Base-by-base conservation (phyloP, 2,888 invertebrate genomes). In the Metallyticus violacea region DNA sequence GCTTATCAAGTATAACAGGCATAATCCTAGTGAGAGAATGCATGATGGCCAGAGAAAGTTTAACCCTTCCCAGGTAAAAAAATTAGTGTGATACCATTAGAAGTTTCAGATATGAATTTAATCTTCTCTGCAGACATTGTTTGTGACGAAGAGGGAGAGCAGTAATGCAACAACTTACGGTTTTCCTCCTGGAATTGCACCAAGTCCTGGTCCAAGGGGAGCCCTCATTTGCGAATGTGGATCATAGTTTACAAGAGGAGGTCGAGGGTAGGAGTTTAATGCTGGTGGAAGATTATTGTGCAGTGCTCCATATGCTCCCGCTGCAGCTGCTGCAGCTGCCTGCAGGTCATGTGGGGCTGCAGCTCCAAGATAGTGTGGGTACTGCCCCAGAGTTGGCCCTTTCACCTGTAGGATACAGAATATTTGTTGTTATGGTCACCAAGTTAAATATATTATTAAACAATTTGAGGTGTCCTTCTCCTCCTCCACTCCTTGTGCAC, bases 111-210 rank as follows among this genome's bases (percentile, higher is more conserved):
- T n/a, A n/a, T n/a, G n/a, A n/a, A n/a, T n/a, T n/a, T n/a, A n/a
- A n/a, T n/a, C n/a, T n/a, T n/a, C n/a, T n/a, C n/a, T n/a, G n/a
- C n/a, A n/a, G n/a, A n/a, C n/a, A n/a, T n/a, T n/a, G n/a, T n/a
- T n/a, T n/a, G n/a, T n/a, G n/a, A n/a, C n/a, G n/a, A n/a, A n/a
- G n/a, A n/a, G n/a, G n/a, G n/a, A n/a, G n/a, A n/a, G n/a, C 6
- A 79, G 6, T 7, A 25, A 27, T 26, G 22, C 15, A 25, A 26
- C 78, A 89, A 95, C 96, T 96, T 93, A 97, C 97, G 97, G 96
- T 93, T 97, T 97, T 90, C 97, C 97, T 88, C 96, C 96, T 88
- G 96, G 96, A 89, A 96, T 91, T 83, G 90, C 90, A 7, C 90
- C 91, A 26, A 91, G 89, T n/a, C 89, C 89, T 85, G 94, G 93